Base-by-base conservation (phyloP, 2,113 vertebrate genomes). In the Paradisaea rubra region DNA sequence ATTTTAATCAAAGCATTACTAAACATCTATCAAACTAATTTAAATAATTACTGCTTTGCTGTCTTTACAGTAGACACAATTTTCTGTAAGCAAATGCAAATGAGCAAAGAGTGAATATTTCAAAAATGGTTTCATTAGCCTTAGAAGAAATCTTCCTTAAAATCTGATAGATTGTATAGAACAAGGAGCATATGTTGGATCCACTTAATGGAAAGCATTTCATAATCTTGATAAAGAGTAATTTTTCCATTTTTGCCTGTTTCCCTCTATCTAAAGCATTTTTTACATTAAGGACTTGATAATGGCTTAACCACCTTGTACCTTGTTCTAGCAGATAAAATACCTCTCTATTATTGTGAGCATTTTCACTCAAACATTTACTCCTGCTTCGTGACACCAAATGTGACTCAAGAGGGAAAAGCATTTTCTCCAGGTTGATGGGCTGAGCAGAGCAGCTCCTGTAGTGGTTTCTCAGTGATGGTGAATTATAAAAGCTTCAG, bases 41-140 rank as follows among this genome's bases (percentile, higher is more conserved):
- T 93, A 82, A 95, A 94, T 94, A 94, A 95, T 96, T 87, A 85
- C 74, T 85, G 74, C 63, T 96, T 94, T 96, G 77, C 91, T 96
- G 47, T 73, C 91, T 92, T 93, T 92, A 86, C 54, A 86, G 88
- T 69, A 95, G 93, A 91, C 50, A 93, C 65, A 95, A 81, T 95
- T 90, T 90, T 85, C 91, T 68, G 71, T 90, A 95, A 94, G 80
- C 82, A 94, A 96, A 94, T 95, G 93, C 88, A 92, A 95, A 93
- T 90, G 63, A 95, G 86, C 41, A 68, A 81, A 79, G 66, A 94
- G 57, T 88, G 86, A 93, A 47, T 88, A 53, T 88, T 88, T 94
- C 11, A 33, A 72, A 83, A 83, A 72, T 77, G 15, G 21, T 72
- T 92, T 88, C 90, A 56, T 93, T 83, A 86, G 71, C 86, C 65